These are phyloP conservation scores for Tiphia femorata DNA, from an alignment of 2,888 invertebrate species.

Conservation along the genomic window DNA sequence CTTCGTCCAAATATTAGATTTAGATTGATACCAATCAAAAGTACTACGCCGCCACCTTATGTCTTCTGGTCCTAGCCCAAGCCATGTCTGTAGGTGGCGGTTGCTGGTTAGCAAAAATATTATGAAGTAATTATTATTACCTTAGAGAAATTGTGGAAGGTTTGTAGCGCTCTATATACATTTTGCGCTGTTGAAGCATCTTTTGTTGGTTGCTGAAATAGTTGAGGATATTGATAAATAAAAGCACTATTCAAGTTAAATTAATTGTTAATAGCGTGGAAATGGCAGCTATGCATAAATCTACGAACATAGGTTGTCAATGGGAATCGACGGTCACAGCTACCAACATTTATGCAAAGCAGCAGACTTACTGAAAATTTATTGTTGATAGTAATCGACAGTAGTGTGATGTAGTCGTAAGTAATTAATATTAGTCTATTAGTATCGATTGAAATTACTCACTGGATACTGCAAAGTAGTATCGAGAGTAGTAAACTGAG, in stretches of 20 bases:
- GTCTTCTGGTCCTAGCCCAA: conserved; percentile 38
- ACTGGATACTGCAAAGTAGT: conserved; percentile 40
- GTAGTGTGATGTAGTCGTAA: conserved; percentile 48
- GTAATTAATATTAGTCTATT: conserved; percentile 45
- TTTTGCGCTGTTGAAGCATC: conserved; percentile 41
- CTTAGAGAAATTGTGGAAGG: conserved; percentile 57
- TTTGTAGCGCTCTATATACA: conserved; percentile 56
- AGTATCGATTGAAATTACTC: conserved; percentile 42
- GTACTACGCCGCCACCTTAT: conserved; percentile 36
- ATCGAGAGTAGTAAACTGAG: conserved; percentile 34
- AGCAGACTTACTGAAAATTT: conserved; percentile 35
- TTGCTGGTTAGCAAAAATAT: conserved; percentile 46
- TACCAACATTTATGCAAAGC: conserved; percentile 35
- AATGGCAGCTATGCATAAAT: conserved; percentile 40
- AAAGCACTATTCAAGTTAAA: conserved; percentile 41
- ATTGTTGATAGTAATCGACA: conserved; percentile 46
- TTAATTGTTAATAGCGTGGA: conserved; percentile 44
- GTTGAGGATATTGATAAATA: conserved; percentile 41
- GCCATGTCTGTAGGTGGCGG: conserved; percentile 43
- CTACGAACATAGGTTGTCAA: conserved; percentile 31
- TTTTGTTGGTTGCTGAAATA: conserved; percentile 46
- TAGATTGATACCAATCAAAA: conserved; percentile 66
- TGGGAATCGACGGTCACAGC: conserved; percentile 43
- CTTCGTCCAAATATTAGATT: conserved; percentile 66
- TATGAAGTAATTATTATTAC: conserved; percentile 44